Evolutionary conservation across 2,797 vertebrate genomes (phyloP).

Genomic region (Podarcis siculus): DNA sequence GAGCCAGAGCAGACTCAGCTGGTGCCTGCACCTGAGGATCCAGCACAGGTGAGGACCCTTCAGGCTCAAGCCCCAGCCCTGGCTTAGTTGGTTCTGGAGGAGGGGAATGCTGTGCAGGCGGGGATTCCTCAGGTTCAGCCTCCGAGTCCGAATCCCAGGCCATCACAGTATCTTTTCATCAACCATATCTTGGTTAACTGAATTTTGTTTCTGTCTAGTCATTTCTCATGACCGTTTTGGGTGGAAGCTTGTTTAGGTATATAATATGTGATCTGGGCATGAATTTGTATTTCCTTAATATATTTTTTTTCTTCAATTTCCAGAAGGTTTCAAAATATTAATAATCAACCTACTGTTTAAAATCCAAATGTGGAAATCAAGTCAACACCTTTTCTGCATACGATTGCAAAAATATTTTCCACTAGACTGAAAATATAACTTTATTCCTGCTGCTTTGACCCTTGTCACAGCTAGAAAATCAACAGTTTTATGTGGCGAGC

Average conservation of each 20-base stretch:
- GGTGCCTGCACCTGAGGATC: too few species aligned
- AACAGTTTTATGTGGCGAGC: not conserved
- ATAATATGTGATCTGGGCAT: not conserved
- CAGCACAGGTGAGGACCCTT: too few species aligned
- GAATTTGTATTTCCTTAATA: constrained; percentile 6
- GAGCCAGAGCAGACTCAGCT: too few species aligned
- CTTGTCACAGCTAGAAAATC: not conserved
- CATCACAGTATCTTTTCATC: constrained; percentile 1
- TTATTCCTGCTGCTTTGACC: constrained; percentile 28
- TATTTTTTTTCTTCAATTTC: not conserved
- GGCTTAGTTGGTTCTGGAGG: too few species aligned
- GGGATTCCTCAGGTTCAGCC: too few species aligned
- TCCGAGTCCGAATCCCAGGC: too few species aligned
- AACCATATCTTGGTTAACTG: not conserved
- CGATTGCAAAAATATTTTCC: not conserved
- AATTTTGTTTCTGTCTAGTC: not conserved
- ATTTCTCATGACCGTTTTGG: not conserved
- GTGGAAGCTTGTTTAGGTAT: not conserved
- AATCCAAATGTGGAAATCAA: not conserved
- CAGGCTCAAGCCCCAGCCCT: too few species aligned
- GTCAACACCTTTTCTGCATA: not conserved
- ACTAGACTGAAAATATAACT: not conserved
- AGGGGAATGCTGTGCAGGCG: too few species aligned
- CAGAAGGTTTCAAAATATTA: not conserved
- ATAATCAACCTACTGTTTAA: not conserved